Percentiles rank a stretch among this genome's conserved stretches.
Evolutionary conservation across 2,797 vertebrate genomes (phyloP).

Genomic region (Platyrinchus mystaceus): DNA sequence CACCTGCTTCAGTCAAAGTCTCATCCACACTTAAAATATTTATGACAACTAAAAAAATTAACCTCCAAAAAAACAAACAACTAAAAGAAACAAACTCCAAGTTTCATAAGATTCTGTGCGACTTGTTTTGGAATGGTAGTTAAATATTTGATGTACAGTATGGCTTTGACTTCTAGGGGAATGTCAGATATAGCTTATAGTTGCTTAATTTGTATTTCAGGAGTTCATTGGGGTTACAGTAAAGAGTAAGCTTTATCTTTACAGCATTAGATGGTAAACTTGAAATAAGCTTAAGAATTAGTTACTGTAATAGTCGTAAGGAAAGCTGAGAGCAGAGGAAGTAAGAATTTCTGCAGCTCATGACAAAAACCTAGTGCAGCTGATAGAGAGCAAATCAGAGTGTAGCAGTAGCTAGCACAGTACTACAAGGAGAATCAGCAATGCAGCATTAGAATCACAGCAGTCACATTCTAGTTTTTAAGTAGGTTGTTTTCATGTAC

Average conservation of each 20-base stretch:
- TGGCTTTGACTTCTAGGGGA: slow-evolving; percentile 22
- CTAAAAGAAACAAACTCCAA: slow-evolving; percentile 56
- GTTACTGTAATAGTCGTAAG: slow-evolving; percentile 77
- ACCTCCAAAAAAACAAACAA: background rate
- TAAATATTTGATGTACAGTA: slow-evolving; percentile 25
- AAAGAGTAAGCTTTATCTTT: slow-evolving; percentile 26
- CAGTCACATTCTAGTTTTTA: slow-evolving; percentile 67
- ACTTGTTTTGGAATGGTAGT: background rate
- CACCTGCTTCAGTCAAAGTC: slow-evolving; percentile 69
- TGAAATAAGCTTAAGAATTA: slow-evolving; percentile 55
- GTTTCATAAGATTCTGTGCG: slow-evolving; percentile 69
- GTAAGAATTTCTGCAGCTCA: slow-evolving; percentile 73
- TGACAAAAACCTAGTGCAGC: slow-evolving; percentile 74
- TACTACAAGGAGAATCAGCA: slow-evolving; percentile 76
- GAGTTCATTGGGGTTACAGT: slow-evolving; percentile 17
- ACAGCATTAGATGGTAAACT: slow-evolving; percentile 17
- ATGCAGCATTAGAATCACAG: slow-evolving; percentile 82
- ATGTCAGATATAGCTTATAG: background rate
- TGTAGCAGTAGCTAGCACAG: slow-evolving; percentile 73
- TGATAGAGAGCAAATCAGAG: slow-evolving; percentile 77
- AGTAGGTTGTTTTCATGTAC: slow-evolving; percentile 77
- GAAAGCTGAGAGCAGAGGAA: slow-evolving; percentile 65
- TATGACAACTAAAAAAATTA: slow-evolving; percentile 66
- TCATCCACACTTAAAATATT: slow-evolving; percentile 64
- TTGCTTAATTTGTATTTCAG: background rate